Conservation (phyloP, 1,140 invertebrate genomes). For the Achroia grisella region DNA sequence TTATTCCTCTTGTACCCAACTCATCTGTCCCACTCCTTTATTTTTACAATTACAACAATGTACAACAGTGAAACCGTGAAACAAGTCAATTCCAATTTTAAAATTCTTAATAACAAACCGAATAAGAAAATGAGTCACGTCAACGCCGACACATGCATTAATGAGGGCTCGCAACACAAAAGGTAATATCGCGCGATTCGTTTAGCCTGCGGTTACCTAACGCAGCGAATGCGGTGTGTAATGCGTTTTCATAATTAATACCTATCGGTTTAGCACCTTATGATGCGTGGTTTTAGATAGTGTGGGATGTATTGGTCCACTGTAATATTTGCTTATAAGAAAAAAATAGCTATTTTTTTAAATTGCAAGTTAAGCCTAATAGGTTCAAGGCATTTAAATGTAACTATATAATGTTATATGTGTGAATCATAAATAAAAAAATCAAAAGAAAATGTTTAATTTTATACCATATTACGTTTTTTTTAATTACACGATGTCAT, state of each 20-base stretch:
- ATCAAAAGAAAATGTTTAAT: too few relatives aligned
- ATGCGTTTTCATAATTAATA: constrained; percentile 3
- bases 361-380: too few relatives aligned
- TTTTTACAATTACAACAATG: background rate
- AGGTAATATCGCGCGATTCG: constrained; percentile 49
- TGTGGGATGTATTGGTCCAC: background rate
- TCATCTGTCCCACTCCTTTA: background rate
- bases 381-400: too few relatives aligned
- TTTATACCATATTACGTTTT: too few relatives aligned
- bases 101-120: constrained; percentile 23
- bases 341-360: too few relatives aligned
- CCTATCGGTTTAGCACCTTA: constrained; percentile 6
- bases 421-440: too few relatives aligned
- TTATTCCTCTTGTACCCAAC: background rate
- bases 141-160: constrained; percentile 43
- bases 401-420: too few relatives aligned
- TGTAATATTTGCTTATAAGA: too few relatives aligned
- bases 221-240: constrained; percentile 3
- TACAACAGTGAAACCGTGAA: background rate
- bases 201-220: constrained; percentile 53
- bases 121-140: constrained; percentile 21
- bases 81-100: constrained; percentile 15
- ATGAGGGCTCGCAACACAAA: constrained; percentile 51
- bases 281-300: background rate
- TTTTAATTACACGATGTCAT: too few relatives aligned